Conservation (phyloP, 2,888 invertebrate species). For the Athrips mouffetella region DNA sequence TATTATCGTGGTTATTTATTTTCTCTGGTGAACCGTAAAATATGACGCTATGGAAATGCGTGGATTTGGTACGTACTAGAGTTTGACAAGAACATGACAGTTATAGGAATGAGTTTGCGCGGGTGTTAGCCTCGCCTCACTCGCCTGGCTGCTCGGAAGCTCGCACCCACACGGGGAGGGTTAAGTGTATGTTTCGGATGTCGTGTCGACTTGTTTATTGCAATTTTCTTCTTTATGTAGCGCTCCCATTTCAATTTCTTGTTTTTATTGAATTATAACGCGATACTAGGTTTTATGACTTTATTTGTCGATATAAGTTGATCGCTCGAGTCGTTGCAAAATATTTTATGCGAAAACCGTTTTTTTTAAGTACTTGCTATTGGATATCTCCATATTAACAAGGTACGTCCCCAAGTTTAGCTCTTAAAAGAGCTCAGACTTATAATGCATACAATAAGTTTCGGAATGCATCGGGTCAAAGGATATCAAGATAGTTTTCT, state of each 20-base stretch:
- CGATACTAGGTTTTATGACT: not conserved
- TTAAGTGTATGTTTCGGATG: not conserved
- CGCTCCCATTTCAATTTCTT: slow-evolving; percentile 24
- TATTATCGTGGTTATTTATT: slow-evolving; percentile 74
- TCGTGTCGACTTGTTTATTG: slow-evolving; percentile 52
- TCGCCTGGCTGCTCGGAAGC: too few species aligned
- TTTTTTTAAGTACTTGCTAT: too few species aligned
- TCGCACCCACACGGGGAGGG: too few species aligned
- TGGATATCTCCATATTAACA: too few species aligned
- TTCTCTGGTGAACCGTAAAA: slow-evolving; percentile 71
- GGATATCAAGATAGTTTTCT: slow-evolving; percentile 49
- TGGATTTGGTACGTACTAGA: slow-evolving; percentile 65
- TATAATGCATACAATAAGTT: slow-evolving; percentile 46
- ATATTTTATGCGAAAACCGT: too few species aligned
- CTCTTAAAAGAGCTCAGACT: too few species aligned
- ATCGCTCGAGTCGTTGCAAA: too few species aligned
- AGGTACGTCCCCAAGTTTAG: too few species aligned
- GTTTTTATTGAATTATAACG: slow-evolving; percentile 40
- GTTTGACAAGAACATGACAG: slow-evolving; percentile 77
- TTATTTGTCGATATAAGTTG: not conserved
- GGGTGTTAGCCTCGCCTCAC: slow-evolving; percentile 16
- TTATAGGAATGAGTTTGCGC: slow-evolving; percentile 45
- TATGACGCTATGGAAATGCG: slow-evolving; percentile 72
- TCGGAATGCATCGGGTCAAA: slow-evolving; percentile 40
- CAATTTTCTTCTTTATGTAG: slow-evolving; percentile 44